phyloP scores from a whole-genome alignment of 2,888 invertebrate species.

The Drosophila gaucha region DNA sequence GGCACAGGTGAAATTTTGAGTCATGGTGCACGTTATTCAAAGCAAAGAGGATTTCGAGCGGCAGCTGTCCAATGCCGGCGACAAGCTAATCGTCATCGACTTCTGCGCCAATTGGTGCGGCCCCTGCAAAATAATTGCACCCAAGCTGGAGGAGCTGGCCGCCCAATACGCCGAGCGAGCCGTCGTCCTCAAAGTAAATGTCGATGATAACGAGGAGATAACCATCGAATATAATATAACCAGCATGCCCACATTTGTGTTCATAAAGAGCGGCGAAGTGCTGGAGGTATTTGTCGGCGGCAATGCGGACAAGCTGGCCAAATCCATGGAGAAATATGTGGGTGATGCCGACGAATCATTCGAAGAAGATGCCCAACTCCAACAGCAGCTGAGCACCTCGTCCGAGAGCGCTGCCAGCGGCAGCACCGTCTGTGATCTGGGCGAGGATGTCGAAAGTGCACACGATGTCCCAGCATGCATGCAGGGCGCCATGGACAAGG shows the following conservation, averaged over 20 bases:
- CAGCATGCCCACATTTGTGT: conserved; percentile 96
- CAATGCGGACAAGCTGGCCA: conserved; percentile 89
- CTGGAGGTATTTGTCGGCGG: conserved; percentile 92
- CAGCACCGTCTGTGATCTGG: conserved; percentile 12
- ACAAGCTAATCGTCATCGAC: conserved; percentile 93
- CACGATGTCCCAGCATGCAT: not conserved
- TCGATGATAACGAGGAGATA: conserved; percentile 94
- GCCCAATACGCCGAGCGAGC: conserved; percentile 86
- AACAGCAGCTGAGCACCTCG: not conserved
- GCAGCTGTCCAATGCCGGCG: conserved; percentile 90
- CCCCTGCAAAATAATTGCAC: conserved; percentile 94
- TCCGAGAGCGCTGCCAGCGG: conserved; percentile 6
- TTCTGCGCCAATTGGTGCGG: conserved; percentile 97
- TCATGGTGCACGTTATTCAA: conserved; percentile 82
- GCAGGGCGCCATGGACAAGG: conserved; percentile 4
- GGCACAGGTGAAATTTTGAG: not conserved
- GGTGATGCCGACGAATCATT: conserved; percentile 22
- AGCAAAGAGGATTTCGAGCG: conserved; percentile 87
- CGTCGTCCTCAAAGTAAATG: conserved; percentile 87
- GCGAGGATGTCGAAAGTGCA: conserved; percentile 15
- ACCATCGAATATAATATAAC: conserved; percentile 91
- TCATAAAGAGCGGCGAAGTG: conserved; percentile 89
- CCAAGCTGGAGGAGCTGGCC: conserved; percentile 90
- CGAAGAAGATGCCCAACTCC: conserved; percentile 5
- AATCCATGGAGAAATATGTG: conserved; percentile 86